Evolutionary conservation across 2,888 invertebrate genomes (phyloP), one percentile per base, ranked within the genome.

Genomic region (Scaptomyza caliginosa): DNA sequence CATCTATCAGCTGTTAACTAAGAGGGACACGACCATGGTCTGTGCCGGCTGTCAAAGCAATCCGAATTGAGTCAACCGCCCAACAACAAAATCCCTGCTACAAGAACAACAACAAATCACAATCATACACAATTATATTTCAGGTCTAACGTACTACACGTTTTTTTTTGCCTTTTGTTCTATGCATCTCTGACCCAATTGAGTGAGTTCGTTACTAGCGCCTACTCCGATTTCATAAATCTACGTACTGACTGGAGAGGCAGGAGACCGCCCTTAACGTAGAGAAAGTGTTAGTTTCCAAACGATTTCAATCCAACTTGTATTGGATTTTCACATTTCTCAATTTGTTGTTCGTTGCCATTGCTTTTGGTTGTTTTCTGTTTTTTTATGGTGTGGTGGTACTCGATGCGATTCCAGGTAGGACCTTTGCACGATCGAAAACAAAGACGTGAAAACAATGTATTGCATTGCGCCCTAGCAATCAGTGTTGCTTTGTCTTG

Each of bases 401-500:
- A 3, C 28, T 60, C 42, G 30, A 28, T 45, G 60, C 46, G 28
- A 54, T 70, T 56, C 50, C 69, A 64, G 78, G 59, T 42, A 52
- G 67, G 42, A 71, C 45, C 67, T 62, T 67, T 46, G 67, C 67
- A 50, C 73, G 52, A 70, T 74, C 71, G 84, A 70, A 32, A 75
- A 81, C 82, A 84, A 81, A 78, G 79, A 66, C 63, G 70, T 64
- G 76, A 77, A 73, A 78, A 84, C 84, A 80, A 80, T 83, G 78
- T 77, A 63, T 38, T 56, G 59, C 77, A 84, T 68, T 84, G 78
- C 71, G 81, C 76, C 73, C 70, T 58, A 81, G 76, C 80, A 81
- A 81, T 81, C 80, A 81, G 85, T 68, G 85, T 40, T 58, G 74
- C 80, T 78, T 81, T 81, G 79, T 81, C 60, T 63, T 59, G 62